Conservation (phyloP, 2,888 invertebrate species). For the Steinernema scapterisci region DNA sequence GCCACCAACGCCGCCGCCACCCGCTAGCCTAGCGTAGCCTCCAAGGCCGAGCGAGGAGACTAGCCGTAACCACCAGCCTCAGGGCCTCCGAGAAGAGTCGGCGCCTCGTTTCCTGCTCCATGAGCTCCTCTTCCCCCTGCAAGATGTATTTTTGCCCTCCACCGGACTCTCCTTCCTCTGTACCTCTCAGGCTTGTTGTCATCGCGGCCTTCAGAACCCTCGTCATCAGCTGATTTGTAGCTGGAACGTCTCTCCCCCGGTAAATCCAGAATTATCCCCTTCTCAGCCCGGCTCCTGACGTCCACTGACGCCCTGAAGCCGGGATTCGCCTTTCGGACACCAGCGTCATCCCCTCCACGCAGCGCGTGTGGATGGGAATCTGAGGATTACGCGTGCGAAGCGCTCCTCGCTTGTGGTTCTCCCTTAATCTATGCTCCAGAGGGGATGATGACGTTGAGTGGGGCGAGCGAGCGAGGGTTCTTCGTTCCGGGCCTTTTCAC, state of each 20-base stretch:
- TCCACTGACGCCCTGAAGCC: neutral
- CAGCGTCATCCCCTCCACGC: neutral
- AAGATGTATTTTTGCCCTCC: neutral
- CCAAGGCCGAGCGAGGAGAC: slow-evolving; percentile 5
- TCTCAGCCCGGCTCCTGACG: neutral
- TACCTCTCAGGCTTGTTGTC: neutral
- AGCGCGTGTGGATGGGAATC: slow-evolving; percentile 31
- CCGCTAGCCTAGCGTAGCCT: slow-evolving; percentile 30
- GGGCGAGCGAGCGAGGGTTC: no score
- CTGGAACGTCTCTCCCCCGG: neutral
- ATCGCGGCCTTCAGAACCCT: neutral
- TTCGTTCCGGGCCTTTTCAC: neutral
- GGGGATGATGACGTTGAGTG: neutral
- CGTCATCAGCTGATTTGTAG: slow-evolving; percentile 28
- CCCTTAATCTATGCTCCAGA: neutral
- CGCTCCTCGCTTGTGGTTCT: neutral
- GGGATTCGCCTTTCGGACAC: neutral
- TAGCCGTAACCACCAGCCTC: neutral
- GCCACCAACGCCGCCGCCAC: slow-evolving; percentile 31
- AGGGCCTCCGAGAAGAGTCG: neutral
- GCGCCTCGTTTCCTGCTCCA: slow-evolving; percentile 29
- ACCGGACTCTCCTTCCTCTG: neutral
- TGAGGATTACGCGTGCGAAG: slow-evolving; percentile 26
- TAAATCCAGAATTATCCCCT: neutral
- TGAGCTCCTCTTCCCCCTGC: slow-evolving; percentile 9